phyloP scores from a whole-genome alignment of 2,888 invertebrate species.

The Ochropacha duplaris region DNA sequence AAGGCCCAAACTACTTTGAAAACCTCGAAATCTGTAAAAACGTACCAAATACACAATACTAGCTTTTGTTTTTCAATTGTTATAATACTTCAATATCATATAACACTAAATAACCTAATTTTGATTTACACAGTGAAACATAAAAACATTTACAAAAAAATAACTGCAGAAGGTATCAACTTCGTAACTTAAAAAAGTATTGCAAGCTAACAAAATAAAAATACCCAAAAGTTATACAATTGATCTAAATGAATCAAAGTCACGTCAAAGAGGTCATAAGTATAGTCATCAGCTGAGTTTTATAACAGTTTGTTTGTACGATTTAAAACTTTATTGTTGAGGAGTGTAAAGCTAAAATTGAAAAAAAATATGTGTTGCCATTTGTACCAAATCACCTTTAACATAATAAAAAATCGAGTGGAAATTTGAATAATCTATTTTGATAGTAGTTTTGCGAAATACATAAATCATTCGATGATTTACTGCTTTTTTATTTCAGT shows the following conservation, averaged over 20 bases:
- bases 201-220: neutral
- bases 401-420: neutral
- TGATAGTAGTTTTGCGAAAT: neutral
- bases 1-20: too few relatives aligned
- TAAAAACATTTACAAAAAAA: neutral
- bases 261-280: constrained; percentile 26
- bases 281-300: constrained; percentile 19
- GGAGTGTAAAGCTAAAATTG: neutral
- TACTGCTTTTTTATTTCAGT: neutral
- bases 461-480: neutral
- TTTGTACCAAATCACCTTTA: constrained; percentile 1
- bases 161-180: neutral
- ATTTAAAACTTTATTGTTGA: neutral
- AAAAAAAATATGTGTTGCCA: neutral
- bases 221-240: constrained; percentile 18
- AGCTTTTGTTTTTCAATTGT: too few relatives aligned
- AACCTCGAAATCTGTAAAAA: too few relatives aligned
- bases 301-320: neutral
- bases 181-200: neutral
- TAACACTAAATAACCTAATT: neutral
- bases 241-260: constrained; percentile 27
- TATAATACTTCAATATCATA: too few relatives aligned
- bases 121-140: neutral
- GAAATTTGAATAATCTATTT: neutral
- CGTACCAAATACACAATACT: too few relatives aligned